phyloP scores from a whole-genome alignment of 2,113 vertebrate genomes.

The Cervus canadensis region DNA sequence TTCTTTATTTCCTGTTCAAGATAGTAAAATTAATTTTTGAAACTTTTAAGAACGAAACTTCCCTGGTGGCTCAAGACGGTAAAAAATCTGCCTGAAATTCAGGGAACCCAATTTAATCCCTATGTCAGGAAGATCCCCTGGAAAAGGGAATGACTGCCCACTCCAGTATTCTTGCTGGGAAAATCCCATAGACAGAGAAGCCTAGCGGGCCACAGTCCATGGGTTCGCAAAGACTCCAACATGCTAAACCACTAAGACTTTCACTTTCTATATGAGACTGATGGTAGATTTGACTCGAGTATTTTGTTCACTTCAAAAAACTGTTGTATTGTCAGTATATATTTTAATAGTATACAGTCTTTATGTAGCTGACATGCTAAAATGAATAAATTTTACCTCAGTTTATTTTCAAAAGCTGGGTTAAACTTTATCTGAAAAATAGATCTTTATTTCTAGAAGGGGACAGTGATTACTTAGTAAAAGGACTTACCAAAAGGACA shows the following conservation, averaged over 20 bases:
- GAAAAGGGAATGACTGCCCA: background rate
- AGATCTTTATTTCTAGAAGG: background rate
- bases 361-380: background rate
- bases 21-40: background rate
- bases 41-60: background rate
- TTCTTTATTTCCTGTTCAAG: background rate
- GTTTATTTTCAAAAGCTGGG: background rate
- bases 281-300: background rate
- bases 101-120: background rate
- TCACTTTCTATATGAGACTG: background rate
- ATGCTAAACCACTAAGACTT: background rate
- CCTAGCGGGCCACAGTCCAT: background rate
- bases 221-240: background rate
- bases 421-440: background rate
- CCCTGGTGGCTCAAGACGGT: background rate
- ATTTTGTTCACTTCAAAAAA: conserved; percentile 4
- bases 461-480: background rate
- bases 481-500: background rate
- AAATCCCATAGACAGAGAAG: background rate
- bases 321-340: background rate
- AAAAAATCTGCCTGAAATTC: background rate
- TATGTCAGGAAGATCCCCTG: background rate
- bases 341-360: background rate
- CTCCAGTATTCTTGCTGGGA: background rate
- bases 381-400: background rate